These are phyloP conservation scores for Rhamnusium bicolor DNA, from an alignment of 2,888 invertebrate species.

Conservation along the genomic window DNA sequence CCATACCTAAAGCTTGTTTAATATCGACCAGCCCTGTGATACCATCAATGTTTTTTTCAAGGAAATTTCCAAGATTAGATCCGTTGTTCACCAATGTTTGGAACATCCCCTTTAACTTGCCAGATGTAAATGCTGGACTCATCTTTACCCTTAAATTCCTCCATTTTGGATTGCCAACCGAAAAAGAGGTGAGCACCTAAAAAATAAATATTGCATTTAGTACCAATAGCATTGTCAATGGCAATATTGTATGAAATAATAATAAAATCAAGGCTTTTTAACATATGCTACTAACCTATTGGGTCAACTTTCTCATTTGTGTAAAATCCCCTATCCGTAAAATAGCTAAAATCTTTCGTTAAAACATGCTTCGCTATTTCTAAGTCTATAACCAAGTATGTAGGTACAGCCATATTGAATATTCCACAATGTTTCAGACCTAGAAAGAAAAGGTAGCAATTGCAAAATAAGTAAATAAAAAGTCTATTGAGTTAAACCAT, in stretches of 20 bases:
- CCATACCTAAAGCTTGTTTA: conserved; percentile 27
- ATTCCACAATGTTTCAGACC: not conserved
- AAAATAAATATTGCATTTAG: too few relatives aligned
- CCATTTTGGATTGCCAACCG: conserved; percentile 45
- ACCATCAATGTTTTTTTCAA: not conserved
- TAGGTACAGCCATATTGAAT: not conserved
- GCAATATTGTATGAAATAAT: too few relatives aligned
- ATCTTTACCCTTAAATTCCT: conserved; percentile 47
- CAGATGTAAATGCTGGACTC: conserved; percentile 51
- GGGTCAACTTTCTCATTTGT: conserved; percentile 70
- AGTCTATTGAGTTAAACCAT: too few relatives aligned
- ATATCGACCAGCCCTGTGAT: not conserved
- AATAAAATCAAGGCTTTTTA: not conserved
- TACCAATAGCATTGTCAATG: too few relatives aligned
- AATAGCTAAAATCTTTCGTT: conserved; percentile 43
- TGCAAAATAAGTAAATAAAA: too few relatives aligned
- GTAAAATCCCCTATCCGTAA: conserved; percentile 68
- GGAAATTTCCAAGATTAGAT: not conserved
- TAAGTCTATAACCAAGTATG: conserved; percentile 69
- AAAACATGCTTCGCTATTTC: conserved; percentile 70
- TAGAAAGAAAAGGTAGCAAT: not conserved
- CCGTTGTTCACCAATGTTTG: conserved; percentile 37
- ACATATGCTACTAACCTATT: not conserved
- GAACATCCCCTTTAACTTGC: conserved; percentile 54
- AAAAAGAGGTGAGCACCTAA: conserved; percentile 42